A percentile compares a stretch with the other conserved stretches of the same genome.
phyloP scores from a whole-genome alignment of 1,140 invertebrate genomes.

The Thaumatotibia leucotreta region DNA sequence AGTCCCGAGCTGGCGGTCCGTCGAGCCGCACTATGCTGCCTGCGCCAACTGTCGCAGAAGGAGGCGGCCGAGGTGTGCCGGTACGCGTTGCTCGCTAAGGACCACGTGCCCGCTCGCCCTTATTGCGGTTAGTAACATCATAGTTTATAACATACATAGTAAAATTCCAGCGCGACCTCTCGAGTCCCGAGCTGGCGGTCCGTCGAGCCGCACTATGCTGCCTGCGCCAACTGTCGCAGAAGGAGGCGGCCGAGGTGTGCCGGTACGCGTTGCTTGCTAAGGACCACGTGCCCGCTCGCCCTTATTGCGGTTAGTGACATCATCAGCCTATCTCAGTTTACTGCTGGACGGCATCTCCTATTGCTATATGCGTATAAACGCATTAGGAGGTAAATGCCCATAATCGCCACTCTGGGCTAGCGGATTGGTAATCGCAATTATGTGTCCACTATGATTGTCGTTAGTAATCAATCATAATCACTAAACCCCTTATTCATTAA shows the following conservation, averaged over 20 bases:
- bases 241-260: no score
- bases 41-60: slow-evolving; percentile 95
- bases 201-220: no score
- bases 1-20: slow-evolving; percentile 93
- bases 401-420: slow-evolving; percentile 88
- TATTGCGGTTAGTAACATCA: slow-evolving; percentile 47
- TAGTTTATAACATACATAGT: no score
- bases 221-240: no score
- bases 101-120: slow-evolving; percentile 60
- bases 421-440: slow-evolving; percentile 45
- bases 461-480: no score
- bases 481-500: no score
- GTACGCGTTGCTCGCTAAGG: slow-evolving; percentile 82
- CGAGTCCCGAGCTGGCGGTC: no score
- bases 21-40: slow-evolving; percentile 95
- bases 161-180: slow-evolving; percentile 84
- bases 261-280: no score
- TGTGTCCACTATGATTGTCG: no score
- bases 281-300: no score
- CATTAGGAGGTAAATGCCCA: slow-evolving; percentile 98
- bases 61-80: slow-evolving; percentile 98
- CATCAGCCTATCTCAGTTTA: no score
- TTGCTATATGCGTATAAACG: slow-evolving; percentile 92
- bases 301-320: no score
- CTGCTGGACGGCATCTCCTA: slow-evolving; percentile 94